phyloP scores from a whole-genome alignment of 92 coral and sea anemone genomes.

The Epizoanthus stellaris region DNA sequence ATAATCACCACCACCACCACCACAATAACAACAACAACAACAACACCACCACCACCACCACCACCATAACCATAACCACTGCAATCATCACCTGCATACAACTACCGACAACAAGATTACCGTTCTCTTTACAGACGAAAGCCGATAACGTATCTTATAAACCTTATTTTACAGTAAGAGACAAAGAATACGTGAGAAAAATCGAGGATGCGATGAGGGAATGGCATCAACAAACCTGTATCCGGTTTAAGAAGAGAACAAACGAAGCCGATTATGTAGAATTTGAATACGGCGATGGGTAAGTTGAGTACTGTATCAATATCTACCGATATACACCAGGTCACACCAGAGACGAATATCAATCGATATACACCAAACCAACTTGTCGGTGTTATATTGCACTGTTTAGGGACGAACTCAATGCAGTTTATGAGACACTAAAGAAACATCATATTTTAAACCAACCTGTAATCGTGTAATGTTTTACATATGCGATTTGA shows the following conservation, averaged over 20 bases:
- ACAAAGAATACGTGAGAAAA: slow-evolving; percentile 11
- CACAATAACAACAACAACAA: no score
- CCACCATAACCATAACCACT: no score
- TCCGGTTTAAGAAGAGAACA: slow-evolving; percentile 6
- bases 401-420: no score
- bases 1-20: no score
- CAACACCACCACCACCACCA: no score
- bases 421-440: no score
- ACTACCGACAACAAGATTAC: background rate
- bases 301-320: background rate
- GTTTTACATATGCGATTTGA: no score
- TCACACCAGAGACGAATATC: background rate
- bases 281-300: slow-evolving; percentile 23
- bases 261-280: slow-evolving; percentile 25
- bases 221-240: background rate
- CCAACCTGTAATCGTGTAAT: no score
- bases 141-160: background rate
- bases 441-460: no score
- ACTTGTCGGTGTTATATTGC: no score
- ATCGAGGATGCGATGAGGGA: slow-evolving; percentile 25
- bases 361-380: no score
- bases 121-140: background rate
- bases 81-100: background rate
- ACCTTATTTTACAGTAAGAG: background rate
- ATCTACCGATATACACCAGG: no score